Conservation (phyloP, 2,797 vertebrate genomes). For the Gallinago nigripennis region DNA sequence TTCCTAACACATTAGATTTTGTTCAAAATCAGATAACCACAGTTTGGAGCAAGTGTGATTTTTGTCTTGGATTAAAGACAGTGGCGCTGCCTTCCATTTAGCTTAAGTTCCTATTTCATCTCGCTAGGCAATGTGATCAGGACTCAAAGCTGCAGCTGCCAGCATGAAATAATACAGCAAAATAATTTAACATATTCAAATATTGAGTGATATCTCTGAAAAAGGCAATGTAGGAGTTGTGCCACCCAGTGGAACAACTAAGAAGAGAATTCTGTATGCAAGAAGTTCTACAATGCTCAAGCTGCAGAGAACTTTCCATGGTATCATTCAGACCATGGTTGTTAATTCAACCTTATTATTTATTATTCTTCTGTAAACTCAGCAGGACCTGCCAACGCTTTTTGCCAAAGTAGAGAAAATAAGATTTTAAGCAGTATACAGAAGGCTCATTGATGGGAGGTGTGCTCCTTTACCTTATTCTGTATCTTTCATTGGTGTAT, state of each 20-base stretch:
- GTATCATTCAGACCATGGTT: not conserved
- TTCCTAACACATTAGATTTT: not conserved
- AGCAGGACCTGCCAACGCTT: not conserved
- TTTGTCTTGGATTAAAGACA: not conserved
- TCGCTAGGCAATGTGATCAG: not conserved
- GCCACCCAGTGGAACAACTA: constrained; percentile 65
- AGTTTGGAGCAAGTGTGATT: not conserved
- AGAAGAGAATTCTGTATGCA: constrained; percentile 20
- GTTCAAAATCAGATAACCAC: not conserved
- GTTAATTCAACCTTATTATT: not conserved
- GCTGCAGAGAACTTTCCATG: not conserved
- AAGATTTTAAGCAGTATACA: not conserved
- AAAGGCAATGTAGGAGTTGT: constrained; percentile 47
- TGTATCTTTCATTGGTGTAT: not conserved
- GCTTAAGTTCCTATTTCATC: not conserved
- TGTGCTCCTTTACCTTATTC: not conserved
- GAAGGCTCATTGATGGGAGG: not conserved
- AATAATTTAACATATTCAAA: constrained; percentile 12
- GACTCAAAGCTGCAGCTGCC: not conserved
- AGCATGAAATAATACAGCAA: not conserved
- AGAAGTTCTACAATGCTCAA: not conserved
- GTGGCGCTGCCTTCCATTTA: not conserved
- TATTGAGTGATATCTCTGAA: constrained; percentile 15
- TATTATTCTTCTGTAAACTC: not conserved
- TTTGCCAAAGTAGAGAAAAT: not conserved